Evolutionary conservation across 2,888 invertebrate genomes (phyloP).

Genomic region (Ormyrus nitidulus): DNA sequence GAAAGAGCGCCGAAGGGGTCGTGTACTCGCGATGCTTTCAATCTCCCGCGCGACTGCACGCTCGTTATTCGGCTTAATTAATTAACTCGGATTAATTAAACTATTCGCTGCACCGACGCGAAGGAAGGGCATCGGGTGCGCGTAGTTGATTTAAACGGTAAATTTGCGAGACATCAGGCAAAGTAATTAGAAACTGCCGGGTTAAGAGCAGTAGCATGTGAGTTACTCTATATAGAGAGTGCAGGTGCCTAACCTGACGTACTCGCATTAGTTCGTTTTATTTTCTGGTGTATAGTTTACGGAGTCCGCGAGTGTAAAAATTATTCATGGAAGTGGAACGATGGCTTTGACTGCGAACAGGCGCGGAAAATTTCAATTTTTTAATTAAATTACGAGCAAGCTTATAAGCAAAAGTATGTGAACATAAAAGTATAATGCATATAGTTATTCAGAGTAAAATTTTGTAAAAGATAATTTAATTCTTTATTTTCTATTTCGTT

Average conservation of each 20-base stretch:
- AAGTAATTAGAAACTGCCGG: constrained; percentile 32
- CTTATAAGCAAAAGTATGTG: too few relatives aligned
- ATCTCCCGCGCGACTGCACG: neutral
- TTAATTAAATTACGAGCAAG: too few relatives aligned
- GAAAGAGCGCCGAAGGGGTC: too few relatives aligned
- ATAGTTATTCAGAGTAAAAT: too few relatives aligned
- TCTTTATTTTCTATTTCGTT: too few relatives aligned
- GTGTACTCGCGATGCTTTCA: too few relatives aligned
- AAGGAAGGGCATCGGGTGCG: constrained; percentile 28
- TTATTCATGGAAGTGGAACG: neutral
- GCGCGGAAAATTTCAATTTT: too few relatives aligned
- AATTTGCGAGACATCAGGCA: constrained; percentile 36
- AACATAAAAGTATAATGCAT: too few relatives aligned
- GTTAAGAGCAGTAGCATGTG: constrained; percentile 26
- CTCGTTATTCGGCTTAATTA: neutral
- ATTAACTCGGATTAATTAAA: constrained; percentile 23
- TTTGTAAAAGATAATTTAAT: too few relatives aligned
- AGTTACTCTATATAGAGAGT: constrained; percentile 16
- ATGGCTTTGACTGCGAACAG: too few relatives aligned
- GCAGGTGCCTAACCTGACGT: neutral
- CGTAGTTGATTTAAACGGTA: constrained; percentile 26
- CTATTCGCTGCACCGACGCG: neutral
- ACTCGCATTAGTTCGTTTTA: constrained; percentile 25
- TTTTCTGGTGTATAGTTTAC: neutral
- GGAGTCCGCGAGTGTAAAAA: neutral